Evolutionary conservation across 2,888 invertebrate genomes (phyloP), one percentile per base, ranked within the genome.

Genomic region (Alsophila aescularia): DNA sequence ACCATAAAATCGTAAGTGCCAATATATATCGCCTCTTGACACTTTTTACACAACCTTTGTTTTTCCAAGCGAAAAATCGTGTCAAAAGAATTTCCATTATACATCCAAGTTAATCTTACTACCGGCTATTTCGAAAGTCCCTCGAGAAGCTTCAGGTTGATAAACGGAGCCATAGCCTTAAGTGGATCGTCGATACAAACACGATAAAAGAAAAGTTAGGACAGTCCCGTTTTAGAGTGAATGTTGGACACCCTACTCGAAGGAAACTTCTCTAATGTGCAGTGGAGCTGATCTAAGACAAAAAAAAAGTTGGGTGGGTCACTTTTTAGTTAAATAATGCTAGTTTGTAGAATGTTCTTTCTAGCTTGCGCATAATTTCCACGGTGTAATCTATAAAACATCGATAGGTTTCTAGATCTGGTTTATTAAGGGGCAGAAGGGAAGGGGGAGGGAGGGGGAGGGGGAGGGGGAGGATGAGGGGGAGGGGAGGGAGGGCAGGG

Each of bases 191-290:
- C 72, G 67, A 70, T 69, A 65, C 64, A 65, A 75, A 75, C 68
- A 69, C 70, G 68, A 77, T 76, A 77, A 77, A 77, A 77, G 69
- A 72, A 75, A 77, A 77, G 72, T 79, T 73, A 58, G 59, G 64
- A 66, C 66, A 60, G 67, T 75, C 67, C 58, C 64, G 62, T 66
- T 75, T 68, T 64, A 53, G 52, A 63, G 51, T 40, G 62, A 61
- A 70, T 70, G 56, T 55, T 61, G 47, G 64, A 53, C 73, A 77
- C 72, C 72, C 70, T 77, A 69, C 65, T 72, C 60, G 52, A 62
- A 60, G 60, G 31, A 37, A 66, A 77, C 67, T 71, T 74, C 62
- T 56, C 51, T 60, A 66, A 67, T 63, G 52, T 63, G 64, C 55
- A 64, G 32, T 60, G 62, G 64, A 65, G 64, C 58, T 67, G 70